A percentile compares a stretch with the other conserved stretches of the same genome.
These are phyloP conservation scores for Holothuria leucospilota DNA, from an alignment of 53 echinoderm and acorn worm genomes.

Conservation along the genomic window DNA sequence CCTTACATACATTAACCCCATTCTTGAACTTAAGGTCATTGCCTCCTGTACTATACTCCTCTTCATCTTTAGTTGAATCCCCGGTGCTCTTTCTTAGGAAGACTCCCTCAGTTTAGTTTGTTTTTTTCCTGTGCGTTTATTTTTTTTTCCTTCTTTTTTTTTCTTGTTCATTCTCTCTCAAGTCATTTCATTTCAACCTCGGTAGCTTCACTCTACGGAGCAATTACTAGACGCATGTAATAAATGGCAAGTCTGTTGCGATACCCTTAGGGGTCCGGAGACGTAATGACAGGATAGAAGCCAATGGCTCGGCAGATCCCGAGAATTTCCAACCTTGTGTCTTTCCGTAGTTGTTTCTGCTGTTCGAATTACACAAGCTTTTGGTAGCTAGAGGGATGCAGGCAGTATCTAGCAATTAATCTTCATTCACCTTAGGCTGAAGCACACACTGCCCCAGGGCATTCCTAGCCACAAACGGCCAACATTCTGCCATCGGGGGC, in stretches of 20 bases:
- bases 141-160: background rate
- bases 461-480: constrained; percentile 40
- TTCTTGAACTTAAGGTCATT: constrained; percentile 54
- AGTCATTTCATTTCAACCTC: constrained; percentile 43
- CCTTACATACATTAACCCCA: constrained; percentile 57
- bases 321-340: constrained; percentile 45
- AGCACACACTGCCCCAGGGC: constrained; percentile 46
- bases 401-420: constrained; percentile 47
- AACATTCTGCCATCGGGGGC: constrained; percentile 40
- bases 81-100: background rate
- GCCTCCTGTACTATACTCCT: constrained; percentile 42
- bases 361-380: constrained; percentile 48
- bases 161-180: constrained; percentile 39
- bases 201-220: constrained; percentile 47
- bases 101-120: constrained; percentile 20
- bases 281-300: constrained; percentile 51
- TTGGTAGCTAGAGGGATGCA: constrained; percentile 42
- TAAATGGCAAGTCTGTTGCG: constrained; percentile 54
- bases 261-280: constrained; percentile 49
- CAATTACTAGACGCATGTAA: constrained; percentile 55
- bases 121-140: too few relatives aligned
- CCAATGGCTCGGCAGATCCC: constrained; percentile 43
- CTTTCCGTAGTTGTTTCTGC: constrained; percentile 39
- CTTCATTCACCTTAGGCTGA: constrained; percentile 34
- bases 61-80: background rate